Conservation (phyloP, 2,797 vertebrate genomes). For the Peromyscus eremicus region DNA sequence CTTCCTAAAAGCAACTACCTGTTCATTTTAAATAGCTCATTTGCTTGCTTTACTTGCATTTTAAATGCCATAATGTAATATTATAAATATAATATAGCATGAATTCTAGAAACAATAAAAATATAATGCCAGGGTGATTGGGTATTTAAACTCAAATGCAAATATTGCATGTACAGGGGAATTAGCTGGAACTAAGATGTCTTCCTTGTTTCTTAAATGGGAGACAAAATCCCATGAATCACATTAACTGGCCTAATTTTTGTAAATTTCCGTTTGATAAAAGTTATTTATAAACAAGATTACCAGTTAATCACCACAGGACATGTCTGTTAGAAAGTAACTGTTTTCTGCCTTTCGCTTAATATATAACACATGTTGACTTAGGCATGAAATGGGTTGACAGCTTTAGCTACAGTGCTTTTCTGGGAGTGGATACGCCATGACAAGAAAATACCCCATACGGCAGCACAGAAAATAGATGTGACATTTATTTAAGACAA, state of each 20-base stretch:
- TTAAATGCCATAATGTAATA: not conserved
- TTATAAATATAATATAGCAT: conserved; percentile 55
- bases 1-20: conserved; percentile 63
- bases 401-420: not conserved
- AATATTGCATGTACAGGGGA: conserved; percentile 72
- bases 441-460: not conserved
- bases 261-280: conserved; percentile 71
- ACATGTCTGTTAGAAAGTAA: not conserved
- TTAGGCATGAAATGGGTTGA: not conserved
- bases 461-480: not conserved
- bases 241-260: conserved; percentile 62
- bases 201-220: not conserved
- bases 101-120: conserved; percentile 78
- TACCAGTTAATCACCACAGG: not conserved
- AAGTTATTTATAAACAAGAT: conserved; percentile 74
- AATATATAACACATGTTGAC: not conserved
- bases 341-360: not conserved
- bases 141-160: conserved; percentile 29
- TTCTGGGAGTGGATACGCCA: not conserved
- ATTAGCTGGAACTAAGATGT: conserved; percentile 3
- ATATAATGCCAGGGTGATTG: conserved; percentile 61
- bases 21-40: conserved; percentile 63
- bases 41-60: conserved; percentile 21
- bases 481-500: not conserved
- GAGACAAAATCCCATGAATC: conserved; percentile 78